Percentiles rank a stretch among this genome's conserved stretches.
phyloP scores from a whole-genome alignment of 2,888 invertebrate species.

The Oeneis ivallda region DNA sequence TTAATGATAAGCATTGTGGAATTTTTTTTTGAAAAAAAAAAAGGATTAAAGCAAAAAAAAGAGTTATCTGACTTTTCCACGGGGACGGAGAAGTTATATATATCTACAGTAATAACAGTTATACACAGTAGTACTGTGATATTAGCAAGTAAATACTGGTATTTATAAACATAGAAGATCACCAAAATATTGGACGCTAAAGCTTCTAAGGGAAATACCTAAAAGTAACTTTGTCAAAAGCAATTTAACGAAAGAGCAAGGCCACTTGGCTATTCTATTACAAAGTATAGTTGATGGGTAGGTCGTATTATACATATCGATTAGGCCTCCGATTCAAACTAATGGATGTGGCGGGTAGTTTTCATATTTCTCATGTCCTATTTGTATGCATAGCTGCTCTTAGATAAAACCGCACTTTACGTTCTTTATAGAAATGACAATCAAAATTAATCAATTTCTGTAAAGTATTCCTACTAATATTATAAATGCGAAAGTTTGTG shows the following conservation, averaged over 20 bases:
- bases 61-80: not conserved
- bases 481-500: too few species aligned
- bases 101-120: too few species aligned
- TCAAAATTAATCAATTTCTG: not conserved
- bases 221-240: constrained; percentile 1
- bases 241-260: constrained; percentile 2
- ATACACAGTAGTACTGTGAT: too few species aligned
- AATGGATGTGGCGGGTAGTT: constrained; percentile 25
- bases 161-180: not conserved
- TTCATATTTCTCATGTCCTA: constrained; percentile 30
- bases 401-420: not conserved
- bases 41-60: too few species aligned
- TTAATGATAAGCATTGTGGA: too few species aligned
- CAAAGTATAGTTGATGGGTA: constrained; percentile 15
- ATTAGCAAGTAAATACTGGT: too few species aligned
- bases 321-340: constrained; percentile 23
- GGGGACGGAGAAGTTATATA: too few species aligned
- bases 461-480: not conserved
- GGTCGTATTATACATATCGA: constrained; percentile 14
- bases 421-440: not conserved
- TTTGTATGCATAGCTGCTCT: constrained; percentile 24
- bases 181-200: not conserved
- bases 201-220: not conserved
- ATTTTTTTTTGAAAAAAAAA: too few species aligned
- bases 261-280: constrained; percentile 6